These are phyloP conservation scores for Spodoptera exigua DNA, from an alignment of 2,888 invertebrate genomes.

Conservation along the genomic window DNA sequence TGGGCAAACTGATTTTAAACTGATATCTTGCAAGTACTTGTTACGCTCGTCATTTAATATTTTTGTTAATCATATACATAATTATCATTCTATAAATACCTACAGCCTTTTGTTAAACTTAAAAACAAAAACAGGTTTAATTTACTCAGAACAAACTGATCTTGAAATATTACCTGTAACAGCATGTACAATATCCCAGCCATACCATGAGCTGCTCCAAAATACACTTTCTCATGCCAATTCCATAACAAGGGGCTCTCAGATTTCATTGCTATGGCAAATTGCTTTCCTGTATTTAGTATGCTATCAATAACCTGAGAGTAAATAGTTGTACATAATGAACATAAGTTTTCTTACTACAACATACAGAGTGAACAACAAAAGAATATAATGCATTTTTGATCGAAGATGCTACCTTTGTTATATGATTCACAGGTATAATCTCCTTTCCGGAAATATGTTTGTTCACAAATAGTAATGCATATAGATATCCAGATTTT, in stretches of 20 bases:
- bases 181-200: constrained; percentile 95
- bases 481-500: constrained; percentile 94
- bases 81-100: too few species aligned
- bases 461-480: constrained; percentile 93
- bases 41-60: too few species aligned
- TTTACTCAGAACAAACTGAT: too few species aligned
- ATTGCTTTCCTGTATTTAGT: constrained; percentile 90
- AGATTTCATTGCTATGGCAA: constrained; percentile 86
- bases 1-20: too few species aligned
- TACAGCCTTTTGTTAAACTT: too few species aligned
- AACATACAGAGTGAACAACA: too few species aligned
- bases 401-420: constrained; percentile 83
- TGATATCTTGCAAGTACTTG: too few species aligned
- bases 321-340: too few species aligned
- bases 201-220: constrained; percentile 97
- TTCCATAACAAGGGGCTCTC: constrained; percentile 93
- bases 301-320: constrained; percentile 90
- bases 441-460: constrained; percentile 88
- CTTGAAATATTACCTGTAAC: constrained; percentile 90
- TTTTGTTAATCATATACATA: too few species aligned
- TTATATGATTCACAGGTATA: constrained; percentile 89
- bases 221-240: constrained; percentile 96
- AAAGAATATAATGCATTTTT: not conserved
- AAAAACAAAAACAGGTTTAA: too few species aligned
- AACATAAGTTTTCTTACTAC: not conserved